Evolutionary conservation across 2,113 vertebrate genomes (phyloP).

Genomic region (Megaceryle maxima): DNA sequence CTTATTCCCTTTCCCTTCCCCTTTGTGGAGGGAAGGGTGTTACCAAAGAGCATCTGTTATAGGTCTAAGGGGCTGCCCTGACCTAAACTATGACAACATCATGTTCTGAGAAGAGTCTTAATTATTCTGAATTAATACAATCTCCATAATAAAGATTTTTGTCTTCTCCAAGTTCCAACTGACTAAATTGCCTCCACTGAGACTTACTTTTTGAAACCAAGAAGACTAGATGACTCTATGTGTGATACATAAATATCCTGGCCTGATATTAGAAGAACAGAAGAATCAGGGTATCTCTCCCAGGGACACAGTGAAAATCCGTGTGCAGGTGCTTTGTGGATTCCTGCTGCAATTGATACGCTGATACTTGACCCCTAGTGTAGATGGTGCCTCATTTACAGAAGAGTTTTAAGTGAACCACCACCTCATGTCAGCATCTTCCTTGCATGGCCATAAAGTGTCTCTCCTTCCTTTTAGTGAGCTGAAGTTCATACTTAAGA

Average conservation of each 20-base stretch:
- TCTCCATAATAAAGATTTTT: neutral
- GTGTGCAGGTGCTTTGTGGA: neutral
- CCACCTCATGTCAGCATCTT: neutral
- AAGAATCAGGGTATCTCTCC: neutral
- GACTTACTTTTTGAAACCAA: neutral
- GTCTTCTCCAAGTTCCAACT: neutral
- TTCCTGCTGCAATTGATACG: neutral
- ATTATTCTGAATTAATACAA: neutral
- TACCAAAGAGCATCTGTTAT: too few species aligned
- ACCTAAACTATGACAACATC: neutral
- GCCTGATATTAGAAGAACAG: neutral
- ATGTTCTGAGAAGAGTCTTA: neutral
- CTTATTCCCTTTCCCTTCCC: too few species aligned
- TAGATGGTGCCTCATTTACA: neutral
- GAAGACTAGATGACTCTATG: neutral
- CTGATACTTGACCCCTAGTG: neutral
- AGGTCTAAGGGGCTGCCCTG: too few species aligned
- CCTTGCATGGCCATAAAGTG: neutral
- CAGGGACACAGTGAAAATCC: neutral
- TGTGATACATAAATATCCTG: neutral
- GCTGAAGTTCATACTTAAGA: conserved; percentile 1
- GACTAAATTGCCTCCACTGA: neutral
- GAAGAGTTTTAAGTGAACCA: neutral
- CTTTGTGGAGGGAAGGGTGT: too few species aligned
- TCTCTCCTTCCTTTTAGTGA: neutral